Evolutionary conservation across 2,888 invertebrate species (phyloP).

Genomic region (Andrena bicolor): DNA sequence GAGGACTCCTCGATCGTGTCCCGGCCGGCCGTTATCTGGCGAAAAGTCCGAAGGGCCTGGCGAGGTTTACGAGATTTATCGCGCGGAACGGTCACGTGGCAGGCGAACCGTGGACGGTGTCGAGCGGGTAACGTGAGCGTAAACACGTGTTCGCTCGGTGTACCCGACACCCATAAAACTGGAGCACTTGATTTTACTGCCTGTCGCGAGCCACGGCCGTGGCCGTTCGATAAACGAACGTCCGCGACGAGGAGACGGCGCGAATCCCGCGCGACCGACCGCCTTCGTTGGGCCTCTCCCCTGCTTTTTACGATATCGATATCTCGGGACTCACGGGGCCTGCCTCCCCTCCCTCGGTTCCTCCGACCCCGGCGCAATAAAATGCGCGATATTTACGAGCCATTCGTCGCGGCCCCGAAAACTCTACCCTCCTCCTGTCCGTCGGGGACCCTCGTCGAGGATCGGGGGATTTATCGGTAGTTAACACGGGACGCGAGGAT

Average conservation of each 20-base stretch:
- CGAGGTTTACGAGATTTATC: constrained; percentile 67
- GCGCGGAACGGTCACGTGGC: constrained; percentile 65
- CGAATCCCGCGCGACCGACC: constrained; percentile 1
- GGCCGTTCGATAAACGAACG: constrained; percentile 61
- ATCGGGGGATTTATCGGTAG: constrained; percentile 15
- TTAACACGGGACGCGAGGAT: constrained; percentile 1
- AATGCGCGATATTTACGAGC: constrained; percentile 34
- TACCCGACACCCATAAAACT: constrained; percentile 71
- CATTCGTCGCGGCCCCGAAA: constrained; percentile 23
- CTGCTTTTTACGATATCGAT: constrained; percentile 64
- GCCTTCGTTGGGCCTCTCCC: not conserved
- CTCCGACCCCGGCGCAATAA: not conserved
- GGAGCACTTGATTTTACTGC: constrained; percentile 76
- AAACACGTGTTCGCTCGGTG: constrained; percentile 71
- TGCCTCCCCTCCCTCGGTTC: not conserved
- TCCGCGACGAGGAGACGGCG: constrained; percentile 6
- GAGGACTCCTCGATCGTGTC: constrained; percentile 15
- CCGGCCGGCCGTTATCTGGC: constrained; percentile 60
- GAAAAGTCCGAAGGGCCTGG: constrained; percentile 55
- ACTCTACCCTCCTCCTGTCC: not conserved
- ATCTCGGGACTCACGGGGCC: constrained; percentile 45
- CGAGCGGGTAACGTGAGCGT: constrained; percentile 51
- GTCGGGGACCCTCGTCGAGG: not conserved
- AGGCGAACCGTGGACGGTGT: constrained; percentile 55
- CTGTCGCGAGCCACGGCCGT: constrained; percentile 56